Conservation (phyloP, 2,113 vertebrate species). For the Varanus komodoensis region DNA sequence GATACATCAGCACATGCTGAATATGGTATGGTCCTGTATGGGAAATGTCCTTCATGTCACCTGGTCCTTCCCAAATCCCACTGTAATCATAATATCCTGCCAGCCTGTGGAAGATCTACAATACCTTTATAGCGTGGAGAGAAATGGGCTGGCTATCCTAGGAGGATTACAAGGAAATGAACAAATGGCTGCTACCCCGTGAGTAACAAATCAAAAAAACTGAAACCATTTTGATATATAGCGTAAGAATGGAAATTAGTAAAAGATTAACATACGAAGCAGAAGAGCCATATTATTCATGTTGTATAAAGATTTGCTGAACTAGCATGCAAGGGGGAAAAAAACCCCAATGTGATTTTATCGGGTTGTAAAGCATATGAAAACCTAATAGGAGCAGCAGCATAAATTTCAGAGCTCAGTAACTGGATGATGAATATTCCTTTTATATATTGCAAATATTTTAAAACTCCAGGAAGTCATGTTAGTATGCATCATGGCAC, state of each 20-base stretch:
- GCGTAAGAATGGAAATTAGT: conserved; percentile 4
- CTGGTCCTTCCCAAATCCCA: background rate
- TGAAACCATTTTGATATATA: background rate
- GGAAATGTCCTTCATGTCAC: background rate
- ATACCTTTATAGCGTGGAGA: background rate
- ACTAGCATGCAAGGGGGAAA: background rate
- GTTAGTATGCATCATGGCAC: background rate
- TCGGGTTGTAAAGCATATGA: conserved; percentile 15
- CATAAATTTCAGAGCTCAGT: conserved; percentile 17
- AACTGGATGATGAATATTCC: conserved; percentile 15
- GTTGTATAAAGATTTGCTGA: conserved; percentile 27
- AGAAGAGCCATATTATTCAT: conserved; percentile 27
- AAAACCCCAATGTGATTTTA: background rate
- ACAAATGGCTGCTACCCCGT: background rate
- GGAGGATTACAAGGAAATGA: conserved; percentile 18
- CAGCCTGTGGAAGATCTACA: background rate
- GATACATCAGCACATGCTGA: background rate
- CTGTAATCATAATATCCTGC: conserved; percentile 11
- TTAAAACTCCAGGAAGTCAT: background rate
- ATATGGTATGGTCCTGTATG: background rate
- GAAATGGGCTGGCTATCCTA: background rate
- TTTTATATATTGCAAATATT: conserved; percentile 11
- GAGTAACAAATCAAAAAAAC: background rate
- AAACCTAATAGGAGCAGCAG: conserved; percentile 14
- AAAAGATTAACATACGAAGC: background rate